Evolutionary conservation across 2,888 invertebrate genomes (phyloP), one percentile per base, ranked within the genome.

Genomic region (Polyommatus icarus): DNA sequence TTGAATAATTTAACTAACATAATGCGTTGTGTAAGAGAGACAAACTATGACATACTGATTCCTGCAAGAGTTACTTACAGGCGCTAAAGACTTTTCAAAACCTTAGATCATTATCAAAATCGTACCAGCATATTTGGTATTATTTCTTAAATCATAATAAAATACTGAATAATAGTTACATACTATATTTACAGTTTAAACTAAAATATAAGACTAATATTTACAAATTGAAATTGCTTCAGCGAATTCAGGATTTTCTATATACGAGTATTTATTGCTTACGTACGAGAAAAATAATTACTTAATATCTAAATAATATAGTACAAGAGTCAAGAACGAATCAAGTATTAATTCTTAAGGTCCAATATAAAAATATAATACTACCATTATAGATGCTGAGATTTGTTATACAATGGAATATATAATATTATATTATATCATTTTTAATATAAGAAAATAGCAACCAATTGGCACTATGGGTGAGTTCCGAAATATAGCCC

Each of bases 331-430:
- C 29, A 67, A 32, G 0, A 32, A 67, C 67, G 18, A 29, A 12
- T 29, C 10, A 32, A 67, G 12, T 67, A 67, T 67, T 29, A 67
- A 15, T 32, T 29, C 29, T 15, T 29, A 15, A 6, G 50, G 46
- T 73, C 75, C 32, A 24, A 75, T 75, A 54, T 50, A 54, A 75
- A 75, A 75, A 75, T 75, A n/a, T 75, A 54, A 32, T 75, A 50
- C 20, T 24, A 54, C 54, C 0, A 18, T 3, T 20, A 29, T 67
- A 29, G 15, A 18, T 29, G 29, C 24, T 61, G 15, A 67, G 67
- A 29, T 6, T 61, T 24, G 20, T 24, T 24, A 59, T 8, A 59
- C 7, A 61, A 61, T 12, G 61, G 24, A 61, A 61, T 61, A 61
- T 4, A 24, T 61, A 61, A 3, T 61, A 61, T 20, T 1, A 54